phyloP scores from a whole-genome alignment of 2,888 invertebrate species.

The Noctua fimbriata region DNA sequence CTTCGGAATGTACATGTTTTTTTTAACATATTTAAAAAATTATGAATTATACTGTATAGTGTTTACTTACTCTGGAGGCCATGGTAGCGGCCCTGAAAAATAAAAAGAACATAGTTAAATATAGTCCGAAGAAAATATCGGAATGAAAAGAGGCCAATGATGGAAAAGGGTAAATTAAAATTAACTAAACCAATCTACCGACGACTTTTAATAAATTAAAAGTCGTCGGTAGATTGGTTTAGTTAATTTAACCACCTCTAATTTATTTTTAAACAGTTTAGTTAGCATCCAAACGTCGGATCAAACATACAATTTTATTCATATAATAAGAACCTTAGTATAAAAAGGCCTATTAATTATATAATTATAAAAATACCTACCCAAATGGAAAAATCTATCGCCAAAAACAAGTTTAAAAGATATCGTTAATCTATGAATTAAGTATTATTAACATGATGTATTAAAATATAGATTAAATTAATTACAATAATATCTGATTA shows the following conservation, averaged over 20 bases:
- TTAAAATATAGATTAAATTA: slow-evolving; percentile 49
- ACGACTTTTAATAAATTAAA: neutral
- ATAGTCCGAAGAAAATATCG: neutral
- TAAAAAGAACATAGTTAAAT: neutral
- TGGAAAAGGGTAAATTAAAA: neutral
- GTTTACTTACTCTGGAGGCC: slow-evolving; percentile 48
- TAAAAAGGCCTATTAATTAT: neutral
- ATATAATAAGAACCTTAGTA: neutral
- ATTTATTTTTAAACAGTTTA: neutral
- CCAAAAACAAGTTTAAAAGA: slow-evolving; percentile 39
- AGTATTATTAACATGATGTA: slow-evolving; percentile 41
- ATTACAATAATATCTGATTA: no score
- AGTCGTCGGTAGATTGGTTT: no score
- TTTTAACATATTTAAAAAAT: neutral
- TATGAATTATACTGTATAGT: neutral
- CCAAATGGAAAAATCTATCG: slow-evolving; percentile 24
- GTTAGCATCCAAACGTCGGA: neutral
- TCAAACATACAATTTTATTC: neutral
- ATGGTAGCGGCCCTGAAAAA: slow-evolving; percentile 50
- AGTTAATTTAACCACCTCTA: neutral
- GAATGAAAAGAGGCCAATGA: neutral
- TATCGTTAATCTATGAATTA: slow-evolving; percentile 50
- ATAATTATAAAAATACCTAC: slow-evolving; percentile 11
- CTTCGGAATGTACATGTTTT: neutral
- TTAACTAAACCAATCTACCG: neutral